Conservation (phyloP, 2,797 vertebrate species). For the Apogon hyalosoma region DNA sequence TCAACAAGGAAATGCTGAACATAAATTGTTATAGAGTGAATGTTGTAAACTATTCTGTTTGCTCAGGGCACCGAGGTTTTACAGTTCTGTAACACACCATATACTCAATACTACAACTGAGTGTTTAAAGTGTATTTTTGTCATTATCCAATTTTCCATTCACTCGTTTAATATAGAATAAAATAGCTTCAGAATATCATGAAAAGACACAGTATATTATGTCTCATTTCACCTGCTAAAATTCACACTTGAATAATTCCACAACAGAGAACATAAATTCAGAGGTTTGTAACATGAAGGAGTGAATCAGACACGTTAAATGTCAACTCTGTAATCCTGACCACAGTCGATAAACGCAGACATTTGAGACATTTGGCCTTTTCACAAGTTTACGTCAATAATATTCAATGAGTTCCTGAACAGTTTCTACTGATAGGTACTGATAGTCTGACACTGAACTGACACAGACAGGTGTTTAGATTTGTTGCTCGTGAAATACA, state of each 20-base stretch:
- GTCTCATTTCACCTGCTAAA: slow-evolving; percentile 7
- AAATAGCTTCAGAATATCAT: slow-evolving; percentile 5
- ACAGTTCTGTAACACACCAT: slow-evolving; percentile 6
- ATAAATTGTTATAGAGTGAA: background rate
- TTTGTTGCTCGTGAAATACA: slow-evolving; percentile 33
- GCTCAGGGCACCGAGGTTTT: slow-evolving; percentile 12
- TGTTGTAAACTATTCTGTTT: background rate
- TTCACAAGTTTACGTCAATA: slow-evolving; percentile 60
- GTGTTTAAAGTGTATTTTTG: background rate
- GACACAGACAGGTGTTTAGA: slow-evolving; percentile 19
- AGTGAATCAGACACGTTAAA: slow-evolving; percentile 62
- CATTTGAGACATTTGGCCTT: slow-evolving; percentile 58
- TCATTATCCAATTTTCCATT: slow-evolving; percentile 2
- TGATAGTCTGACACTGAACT: slow-evolving; percentile 50
- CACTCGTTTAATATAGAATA: slow-evolving; percentile 2
- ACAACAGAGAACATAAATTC: slow-evolving; percentile 44
- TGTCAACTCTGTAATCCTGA: slow-evolving; percentile 63
- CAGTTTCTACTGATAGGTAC: slow-evolving; percentile 55
- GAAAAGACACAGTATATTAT: background rate
- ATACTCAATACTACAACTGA: background rate
- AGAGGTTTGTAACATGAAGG: slow-evolving; percentile 44
- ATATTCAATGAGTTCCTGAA: slow-evolving; percentile 49
- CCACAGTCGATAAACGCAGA: slow-evolving; percentile 56
- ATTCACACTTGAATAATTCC: slow-evolving; percentile 21
- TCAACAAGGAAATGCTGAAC: background rate